These are phyloP conservation scores for Pectinophora gossypiella DNA, from an alignment of 1,140 invertebrate species.

Conservation along the genomic window DNA sequence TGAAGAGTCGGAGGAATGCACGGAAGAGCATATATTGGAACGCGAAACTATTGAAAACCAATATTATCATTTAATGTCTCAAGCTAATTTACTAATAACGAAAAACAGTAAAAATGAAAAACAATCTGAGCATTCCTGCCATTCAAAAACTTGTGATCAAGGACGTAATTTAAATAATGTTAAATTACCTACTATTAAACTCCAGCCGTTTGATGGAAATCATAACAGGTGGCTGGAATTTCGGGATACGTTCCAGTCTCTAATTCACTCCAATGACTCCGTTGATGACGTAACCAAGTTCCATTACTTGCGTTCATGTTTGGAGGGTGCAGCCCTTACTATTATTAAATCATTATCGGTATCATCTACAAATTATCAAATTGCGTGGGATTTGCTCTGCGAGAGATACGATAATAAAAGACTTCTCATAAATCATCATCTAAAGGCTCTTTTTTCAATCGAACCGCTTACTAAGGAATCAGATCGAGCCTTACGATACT, in stretches of 20 bases:
- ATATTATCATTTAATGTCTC: not conserved
- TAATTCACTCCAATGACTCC: not conserved
- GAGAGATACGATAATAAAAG: constrained; percentile 5
- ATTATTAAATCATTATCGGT: not conserved
- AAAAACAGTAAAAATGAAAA: not conserved
- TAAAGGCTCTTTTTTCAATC: not conserved
- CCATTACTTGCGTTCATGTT: constrained; percentile 3
- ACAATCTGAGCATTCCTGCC: not conserved
- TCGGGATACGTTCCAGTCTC: too few species aligned
- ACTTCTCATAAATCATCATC: not conserved
- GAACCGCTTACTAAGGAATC: not conserved
- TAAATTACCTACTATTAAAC: constrained; percentile 1
- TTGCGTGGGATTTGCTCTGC: constrained; percentile 3
- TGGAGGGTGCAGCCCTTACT: not conserved
- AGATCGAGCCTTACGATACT: not conserved
- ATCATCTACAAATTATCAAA: not conserved
- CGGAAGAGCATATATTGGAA: not conserved
- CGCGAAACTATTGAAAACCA: not conserved
- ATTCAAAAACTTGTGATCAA: not conserved
- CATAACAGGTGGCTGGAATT: constrained; percentile 1
- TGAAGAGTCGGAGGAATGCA: too few species aligned
- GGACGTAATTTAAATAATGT: not conserved
- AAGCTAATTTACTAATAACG: not conserved
- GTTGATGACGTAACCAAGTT: not conserved
- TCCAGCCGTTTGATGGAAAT: not conserved